Conservation (phyloP, 2,113 vertebrate species). For the Apus apus region DNA sequence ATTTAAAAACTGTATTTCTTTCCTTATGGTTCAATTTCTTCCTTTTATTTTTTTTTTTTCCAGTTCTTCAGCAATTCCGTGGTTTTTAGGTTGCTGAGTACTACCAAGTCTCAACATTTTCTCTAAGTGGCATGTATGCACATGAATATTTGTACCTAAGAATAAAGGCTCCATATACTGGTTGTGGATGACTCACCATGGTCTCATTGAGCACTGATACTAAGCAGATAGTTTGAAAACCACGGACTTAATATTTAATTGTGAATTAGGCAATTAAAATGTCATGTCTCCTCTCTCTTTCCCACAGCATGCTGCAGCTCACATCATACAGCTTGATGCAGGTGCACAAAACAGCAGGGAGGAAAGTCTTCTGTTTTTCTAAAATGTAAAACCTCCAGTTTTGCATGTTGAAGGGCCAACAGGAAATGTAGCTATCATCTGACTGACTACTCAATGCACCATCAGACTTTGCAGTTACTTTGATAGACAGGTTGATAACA, state of each 20-base stretch:
- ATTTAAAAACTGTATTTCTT: background rate
- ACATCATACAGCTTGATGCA: background rate
- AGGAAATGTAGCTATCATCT: background rate
- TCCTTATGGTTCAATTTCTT: background rate
- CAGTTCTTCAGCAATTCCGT: background rate
- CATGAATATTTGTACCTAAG: background rate
- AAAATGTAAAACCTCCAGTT: background rate
- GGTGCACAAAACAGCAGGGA: background rate
- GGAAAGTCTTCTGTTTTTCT: background rate
- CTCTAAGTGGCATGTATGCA: rapidly evolving
- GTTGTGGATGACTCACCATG: background rate
- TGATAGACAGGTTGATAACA: background rate
- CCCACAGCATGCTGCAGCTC: background rate
- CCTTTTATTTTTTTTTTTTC: background rate
- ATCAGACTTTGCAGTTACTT: background rate
- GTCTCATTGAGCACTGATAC: background rate
- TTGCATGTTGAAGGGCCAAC: conserved; percentile 15
- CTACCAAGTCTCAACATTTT: background rate
- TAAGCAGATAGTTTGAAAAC: background rate
- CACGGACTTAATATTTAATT: background rate
- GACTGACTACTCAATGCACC: background rate
- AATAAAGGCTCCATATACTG: background rate
- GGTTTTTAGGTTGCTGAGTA: background rate
- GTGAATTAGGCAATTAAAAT: background rate
- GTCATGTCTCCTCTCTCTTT: background rate